phyloP scores from a whole-genome alignment of 1,140 invertebrate genomes.

The Pseudachorutes palmiensis region DNA sequence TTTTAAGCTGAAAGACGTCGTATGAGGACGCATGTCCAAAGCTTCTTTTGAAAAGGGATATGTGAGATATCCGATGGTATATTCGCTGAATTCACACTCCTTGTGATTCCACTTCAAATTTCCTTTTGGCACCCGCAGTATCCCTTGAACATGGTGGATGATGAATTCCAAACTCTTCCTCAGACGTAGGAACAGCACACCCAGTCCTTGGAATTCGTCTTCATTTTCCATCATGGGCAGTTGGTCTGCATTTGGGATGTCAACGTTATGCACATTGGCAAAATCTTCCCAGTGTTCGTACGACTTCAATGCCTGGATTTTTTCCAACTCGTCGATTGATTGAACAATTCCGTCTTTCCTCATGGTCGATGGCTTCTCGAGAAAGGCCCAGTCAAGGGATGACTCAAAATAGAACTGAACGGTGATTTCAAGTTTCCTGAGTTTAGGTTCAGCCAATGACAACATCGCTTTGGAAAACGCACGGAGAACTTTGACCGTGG shows the following conservation, averaged over 20 bases:
- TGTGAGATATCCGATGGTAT: neutral
- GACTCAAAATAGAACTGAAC: neutral
- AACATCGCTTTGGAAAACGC: neutral
- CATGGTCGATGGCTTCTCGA: neutral
- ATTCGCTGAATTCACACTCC: neutral
- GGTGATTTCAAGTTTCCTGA: neutral
- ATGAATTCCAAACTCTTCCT: neutral
- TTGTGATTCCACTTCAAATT: neutral
- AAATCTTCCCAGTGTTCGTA: neutral
- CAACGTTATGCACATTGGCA: neutral
- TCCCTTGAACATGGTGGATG: neutral
- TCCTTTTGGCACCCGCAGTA: neutral
- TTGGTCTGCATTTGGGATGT: neutral
- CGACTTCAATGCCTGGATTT: neutral
- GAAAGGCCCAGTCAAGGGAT: neutral
- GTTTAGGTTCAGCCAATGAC: neutral
- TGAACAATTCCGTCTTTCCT: too few relatives aligned
- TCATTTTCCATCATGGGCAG: neutral
- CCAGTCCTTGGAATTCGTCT: neutral
- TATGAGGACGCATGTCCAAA: too few relatives aligned
- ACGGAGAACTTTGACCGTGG: neutral
- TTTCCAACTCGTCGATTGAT: neutral
- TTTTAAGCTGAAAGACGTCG: too few relatives aligned
- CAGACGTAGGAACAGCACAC: neutral
- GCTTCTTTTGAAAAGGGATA: too few relatives aligned